phyloP scores from a whole-genome alignment of 1,140 invertebrate genomes.

The Temnothorax longispinosus region DNA sequence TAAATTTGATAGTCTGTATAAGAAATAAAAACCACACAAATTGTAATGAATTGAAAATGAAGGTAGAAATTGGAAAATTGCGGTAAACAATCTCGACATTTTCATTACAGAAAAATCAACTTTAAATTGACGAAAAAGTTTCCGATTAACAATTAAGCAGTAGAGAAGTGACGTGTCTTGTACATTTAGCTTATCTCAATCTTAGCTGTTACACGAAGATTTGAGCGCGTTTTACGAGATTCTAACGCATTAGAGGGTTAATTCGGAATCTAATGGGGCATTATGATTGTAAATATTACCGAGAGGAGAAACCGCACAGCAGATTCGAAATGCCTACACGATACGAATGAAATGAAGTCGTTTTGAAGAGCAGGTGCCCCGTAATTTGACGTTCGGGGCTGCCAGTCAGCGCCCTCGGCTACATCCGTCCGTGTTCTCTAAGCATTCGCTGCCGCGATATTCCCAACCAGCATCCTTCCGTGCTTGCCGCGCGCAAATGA shows the following conservation, averaged over 20 bases:
- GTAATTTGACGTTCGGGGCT: constrained; percentile 74
- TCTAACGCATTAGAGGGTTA: constrained; percentile 6
- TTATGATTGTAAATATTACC: not conserved
- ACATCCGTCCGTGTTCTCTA: constrained; percentile 57
- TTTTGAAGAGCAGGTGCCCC: constrained; percentile 77
- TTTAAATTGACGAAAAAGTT: not conserved
- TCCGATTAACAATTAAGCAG: not conserved
- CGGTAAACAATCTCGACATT: not conserved
- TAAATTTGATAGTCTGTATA: not conserved
- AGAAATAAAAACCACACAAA: not conserved
- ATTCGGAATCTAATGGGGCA: constrained; percentile 52
- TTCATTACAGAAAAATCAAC: not conserved
- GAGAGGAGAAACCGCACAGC: not conserved
- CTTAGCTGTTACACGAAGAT: not conserved
- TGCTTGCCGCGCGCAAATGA: constrained; percentile 10
- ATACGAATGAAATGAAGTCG: constrained; percentile 74
- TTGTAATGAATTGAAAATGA: constrained; percentile 20
- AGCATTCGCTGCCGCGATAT: constrained; percentile 2
- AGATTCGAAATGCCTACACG: constrained; percentile 40
- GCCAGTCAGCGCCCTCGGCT: constrained; percentile 56
- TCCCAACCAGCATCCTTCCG: constrained; percentile 2
- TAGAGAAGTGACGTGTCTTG: not conserved
- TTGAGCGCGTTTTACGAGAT: not conserved
- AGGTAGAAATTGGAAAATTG: not conserved
- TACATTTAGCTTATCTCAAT: not conserved